Base-by-base conservation (phyloP, 2,113 vertebrate species). In the Forbesichthys agassizii region DNA sequence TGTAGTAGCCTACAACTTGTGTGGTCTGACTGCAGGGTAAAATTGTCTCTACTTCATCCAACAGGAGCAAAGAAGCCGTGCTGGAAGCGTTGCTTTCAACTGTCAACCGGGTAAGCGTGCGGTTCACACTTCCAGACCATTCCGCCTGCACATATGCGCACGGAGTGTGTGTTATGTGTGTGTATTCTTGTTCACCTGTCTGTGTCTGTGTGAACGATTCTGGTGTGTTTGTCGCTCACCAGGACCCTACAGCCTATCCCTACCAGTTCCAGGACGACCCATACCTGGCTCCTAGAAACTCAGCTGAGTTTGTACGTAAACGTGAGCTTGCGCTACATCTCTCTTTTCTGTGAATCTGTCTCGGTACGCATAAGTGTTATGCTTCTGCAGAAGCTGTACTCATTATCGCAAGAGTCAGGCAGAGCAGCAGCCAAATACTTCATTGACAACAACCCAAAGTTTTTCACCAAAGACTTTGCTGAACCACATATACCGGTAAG, bases 261-360 rank as follows among this genome's bases (percentile, higher is more conserved):
- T 96, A 96, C 11, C 76, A 81, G 18, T 97, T 97, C 87, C 96
- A 95, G 33, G 98, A 99, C 89, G 97, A 99, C 67, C 87, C 96
- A 33, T 99, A 83, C 67, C 94, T 99, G 67, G 80, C 88, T 12
- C 98, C 98, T 48, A 86, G 84, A 86, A 94, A 90, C 1, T 62
- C 82, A 48, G 0, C 61, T 14, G 94, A 91, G 76, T 90, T 89
- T 85, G 97, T 99, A 86, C 85, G 96, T 94, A 42, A 42, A 42
- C 36, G 7, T 48, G 42, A 13, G 27, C 62, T 33, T 42, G 36
- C 13, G 6, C 9, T 10, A n/a, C 13, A 16, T 13, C 4, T 49
- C n/a, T 53, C 54, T 42, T 42, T 42, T 42, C 36, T 42, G 36
- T 42, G 36, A 1, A 27, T 42, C 7, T 42, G 36, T 42, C 4